phyloP scores from a whole-genome alignment of 2,888 invertebrate genomes.

The Calliopum simillimum region DNA sequence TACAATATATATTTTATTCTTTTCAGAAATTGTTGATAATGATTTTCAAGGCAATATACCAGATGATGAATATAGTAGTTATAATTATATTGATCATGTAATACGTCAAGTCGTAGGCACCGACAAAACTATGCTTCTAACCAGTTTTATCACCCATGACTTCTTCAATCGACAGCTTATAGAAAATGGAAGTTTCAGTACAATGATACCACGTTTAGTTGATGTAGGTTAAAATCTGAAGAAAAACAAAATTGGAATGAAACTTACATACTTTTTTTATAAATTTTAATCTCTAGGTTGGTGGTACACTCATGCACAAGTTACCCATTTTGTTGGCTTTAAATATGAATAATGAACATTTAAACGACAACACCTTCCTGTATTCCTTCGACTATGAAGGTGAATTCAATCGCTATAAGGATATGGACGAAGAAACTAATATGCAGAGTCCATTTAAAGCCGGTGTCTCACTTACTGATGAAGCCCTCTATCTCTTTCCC shows the following conservation, averaged over 20 bases:
- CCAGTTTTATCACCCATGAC: slow-evolving; percentile 66
- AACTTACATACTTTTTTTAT: background rate
- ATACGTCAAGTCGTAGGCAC: slow-evolving; percentile 63
- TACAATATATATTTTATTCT: background rate
- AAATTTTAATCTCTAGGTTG: slow-evolving; percentile 61
- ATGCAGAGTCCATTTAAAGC: slow-evolving; percentile 67
- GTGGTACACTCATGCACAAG: slow-evolving; percentile 68
- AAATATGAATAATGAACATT: slow-evolving; percentile 63
- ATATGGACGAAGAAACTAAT: slow-evolving; percentile 65
- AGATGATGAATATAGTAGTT: slow-evolving; percentile 58
- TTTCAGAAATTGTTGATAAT: slow-evolving; percentile 60
- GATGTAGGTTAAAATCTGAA: slow-evolving; percentile 65
- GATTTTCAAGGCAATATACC: slow-evolving; percentile 62
- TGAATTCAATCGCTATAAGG: slow-evolving; percentile 65
- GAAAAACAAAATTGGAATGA: background rate
- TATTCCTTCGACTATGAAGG: slow-evolving; percentile 70
- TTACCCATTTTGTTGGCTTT: slow-evolving; percentile 66
- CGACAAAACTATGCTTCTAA: slow-evolving; percentile 66
- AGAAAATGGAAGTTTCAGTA: slow-evolving; percentile 67
- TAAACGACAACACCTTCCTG: slow-evolving; percentile 66
- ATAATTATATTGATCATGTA: slow-evolving; percentile 61
- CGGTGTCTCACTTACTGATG: slow-evolving; percentile 72
- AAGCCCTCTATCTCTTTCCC: slow-evolving; percentile 71
- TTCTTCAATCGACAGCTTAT: slow-evolving; percentile 65
- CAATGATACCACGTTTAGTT: slow-evolving; percentile 68